Base-by-base conservation (phyloP, 2,888 invertebrate species). In the Drosophila diplacantha region DNA sequence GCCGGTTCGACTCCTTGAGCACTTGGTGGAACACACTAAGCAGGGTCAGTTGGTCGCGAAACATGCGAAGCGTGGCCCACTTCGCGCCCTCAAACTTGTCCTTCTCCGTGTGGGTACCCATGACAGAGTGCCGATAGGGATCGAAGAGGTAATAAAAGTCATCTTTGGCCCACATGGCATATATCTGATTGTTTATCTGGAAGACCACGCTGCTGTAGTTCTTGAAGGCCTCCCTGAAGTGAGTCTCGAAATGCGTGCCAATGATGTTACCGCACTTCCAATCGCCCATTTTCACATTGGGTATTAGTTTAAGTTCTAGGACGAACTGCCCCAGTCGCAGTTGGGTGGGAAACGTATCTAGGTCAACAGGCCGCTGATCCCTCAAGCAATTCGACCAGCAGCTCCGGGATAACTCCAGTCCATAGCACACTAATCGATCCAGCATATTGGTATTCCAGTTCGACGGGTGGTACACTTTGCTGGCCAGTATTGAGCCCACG, bases 381-480 rank as follows among this genome's bases (percentile, higher is more conserved):
- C 70, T 37, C 7, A 71, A 50, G 56, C 80, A 85, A 11, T 76
- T 66, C 5, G 63, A 63, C 86, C 82, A 85, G 16, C 73, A 81
- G 16, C 57, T 62, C 14, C 76, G 80, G 49, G 82, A 86, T 16
- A 84, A 75, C 31, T 80, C 75, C 5, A 86, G 79, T 0, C 87
- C 87, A 57, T 84, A 81, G 41, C 87, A 81, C 35, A 88, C 70
- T 7, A 87, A 74, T 20, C 81, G 83, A 58, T 88, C 85, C 2
- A 87, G 32, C 29, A 82, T 77, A 37, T 60, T 72, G 18, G 74
- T 71, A 47, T 83, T 82, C 88, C 88, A 88, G 0, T 85, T 82
- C 1, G 85, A 82, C 0, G 88, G 84, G 66, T 84, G 77, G 63
- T 86, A 86, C 7, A 88, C 85, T 63, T 86, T 87, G 2, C 87